Evolutionary conservation across 2,888 invertebrate genomes (phyloP), one percentile per base, ranked within the genome.

Genomic region (Cephalotes varians): DNA sequence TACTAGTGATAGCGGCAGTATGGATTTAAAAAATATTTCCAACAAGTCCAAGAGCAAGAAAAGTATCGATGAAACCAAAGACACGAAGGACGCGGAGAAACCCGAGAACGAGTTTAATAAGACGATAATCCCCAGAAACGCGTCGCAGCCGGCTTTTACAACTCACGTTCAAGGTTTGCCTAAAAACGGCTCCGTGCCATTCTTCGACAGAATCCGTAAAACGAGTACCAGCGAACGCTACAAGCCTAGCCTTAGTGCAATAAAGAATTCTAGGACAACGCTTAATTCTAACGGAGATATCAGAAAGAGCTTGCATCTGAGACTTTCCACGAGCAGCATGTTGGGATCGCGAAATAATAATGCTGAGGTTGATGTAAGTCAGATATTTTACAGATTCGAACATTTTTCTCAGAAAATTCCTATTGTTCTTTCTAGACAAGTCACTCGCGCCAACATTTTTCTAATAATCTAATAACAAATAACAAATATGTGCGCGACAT

Each of bases 161-260:
- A 96, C 97, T 10, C 96, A 96, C 83, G 96, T 96, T 64, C 96
- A 96, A 89, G 97, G 97, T 10, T 93, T 96, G 92, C 98, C 98
- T 81, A 98, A 98, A 95, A 98, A 98, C 93, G 98, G 98, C 60
- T 98, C 98, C 3, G 98, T 98, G 87, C 98, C 98, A 40, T 97
- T 98, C 94, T 98, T 98, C 95, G 98, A 98, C 94, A 95, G 98
- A 64, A 97, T 98, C 84, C 96, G 98, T 71, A 98, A 98, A 94
- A 97, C 98, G 60, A 98, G 98, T 90, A 96, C 97, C 81, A 97
- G 98, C 76, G 98, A 98, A 94, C 96, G 97, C 93, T 98, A 97
- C 94, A 98, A 98, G 93, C 98, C 98, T 86, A 97, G 98, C 88
- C 95, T 98, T 92, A 97, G 97, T 79, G 97, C 98, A 79, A 98